phyloP scores from a whole-genome alignment of 2,113 vertebrate genomes.

The Ctenodactylus gundi region DNA sequence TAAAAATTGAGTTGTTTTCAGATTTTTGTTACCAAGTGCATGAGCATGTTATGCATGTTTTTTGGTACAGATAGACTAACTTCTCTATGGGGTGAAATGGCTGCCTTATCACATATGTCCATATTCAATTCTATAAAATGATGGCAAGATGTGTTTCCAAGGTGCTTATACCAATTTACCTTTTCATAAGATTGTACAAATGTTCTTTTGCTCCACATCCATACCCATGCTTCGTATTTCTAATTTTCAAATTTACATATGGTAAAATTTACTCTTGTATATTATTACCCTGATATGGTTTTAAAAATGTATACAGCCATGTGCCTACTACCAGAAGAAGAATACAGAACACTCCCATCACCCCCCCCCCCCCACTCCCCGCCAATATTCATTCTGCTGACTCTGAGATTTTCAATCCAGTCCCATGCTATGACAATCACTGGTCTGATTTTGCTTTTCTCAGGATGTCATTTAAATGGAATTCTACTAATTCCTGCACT shows the following conservation, averaged over 20 bases:
- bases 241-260: background rate
- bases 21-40: background rate
- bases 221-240: background rate
- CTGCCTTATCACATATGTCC: background rate
- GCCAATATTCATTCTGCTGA: too few species aligned
- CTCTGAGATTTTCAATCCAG: background rate
- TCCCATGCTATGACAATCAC: background rate
- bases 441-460: background rate
- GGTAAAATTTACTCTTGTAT: background rate
- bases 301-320: background rate
- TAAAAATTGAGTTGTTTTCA: background rate
- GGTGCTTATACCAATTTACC: background rate
- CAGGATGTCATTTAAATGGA: background rate
- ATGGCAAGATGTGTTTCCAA: background rate
- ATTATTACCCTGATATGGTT: background rate
- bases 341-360: background rate
- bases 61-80: background rate
- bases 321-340: background rate
- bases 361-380: background rate
- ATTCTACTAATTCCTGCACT: too few species aligned
- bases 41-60: background rate
- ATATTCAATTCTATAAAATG: background rate
- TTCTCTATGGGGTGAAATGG: background rate
- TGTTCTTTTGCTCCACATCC: background rate
- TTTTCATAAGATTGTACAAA: background rate